Evolutionary conservation across 1,140 invertebrate species (phyloP).

Genomic region (Wasmannia auropunctata): DNA sequence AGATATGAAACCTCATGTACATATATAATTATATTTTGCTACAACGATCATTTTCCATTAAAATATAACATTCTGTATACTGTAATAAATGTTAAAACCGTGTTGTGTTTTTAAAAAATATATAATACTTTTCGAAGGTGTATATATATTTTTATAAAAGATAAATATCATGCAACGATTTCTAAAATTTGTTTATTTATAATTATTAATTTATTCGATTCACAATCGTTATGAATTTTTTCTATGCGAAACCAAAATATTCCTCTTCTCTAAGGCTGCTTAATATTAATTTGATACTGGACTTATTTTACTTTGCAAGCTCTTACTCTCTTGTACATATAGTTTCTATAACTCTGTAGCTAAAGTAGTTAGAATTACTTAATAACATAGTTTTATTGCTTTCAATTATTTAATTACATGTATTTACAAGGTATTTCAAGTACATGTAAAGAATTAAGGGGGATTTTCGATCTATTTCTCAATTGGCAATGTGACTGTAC

Average conservation of each 20-base stretch:
- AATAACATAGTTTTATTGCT: not conserved
- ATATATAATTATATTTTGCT: constrained; percentile 3
- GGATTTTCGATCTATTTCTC: constrained; percentile 1
- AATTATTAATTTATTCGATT: not conserved
- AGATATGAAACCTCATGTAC: not conserved
- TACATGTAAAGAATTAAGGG: constrained; percentile 41
- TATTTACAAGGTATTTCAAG: constrained; percentile 37
- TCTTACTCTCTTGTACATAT: not conserved
- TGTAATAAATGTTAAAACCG: not conserved
- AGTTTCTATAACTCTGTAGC: constrained; percentile 11
- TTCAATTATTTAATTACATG: constrained; percentile 12
- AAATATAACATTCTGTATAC: constrained; percentile 2
- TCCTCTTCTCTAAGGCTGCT: not conserved
- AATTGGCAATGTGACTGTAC: constrained; percentile 34
- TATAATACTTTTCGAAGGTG: not conserved
- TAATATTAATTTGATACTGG: constrained; percentile 19
- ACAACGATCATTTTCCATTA: not conserved
- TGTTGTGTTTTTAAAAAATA: constrained; percentile 8
- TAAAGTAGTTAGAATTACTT: constrained; percentile 20
- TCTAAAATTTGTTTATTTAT: not conserved
- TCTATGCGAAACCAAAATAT: constrained; percentile 9
- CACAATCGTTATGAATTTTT: constrained; percentile 3
- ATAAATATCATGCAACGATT: not conserved
- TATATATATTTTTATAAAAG: not conserved
- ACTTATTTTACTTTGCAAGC: constrained; percentile 18